These are phyloP conservation scores for Ophioninae sp. DNA, from an alignment of 2,888 invertebrate genomes.

Conservation along the genomic window DNA sequence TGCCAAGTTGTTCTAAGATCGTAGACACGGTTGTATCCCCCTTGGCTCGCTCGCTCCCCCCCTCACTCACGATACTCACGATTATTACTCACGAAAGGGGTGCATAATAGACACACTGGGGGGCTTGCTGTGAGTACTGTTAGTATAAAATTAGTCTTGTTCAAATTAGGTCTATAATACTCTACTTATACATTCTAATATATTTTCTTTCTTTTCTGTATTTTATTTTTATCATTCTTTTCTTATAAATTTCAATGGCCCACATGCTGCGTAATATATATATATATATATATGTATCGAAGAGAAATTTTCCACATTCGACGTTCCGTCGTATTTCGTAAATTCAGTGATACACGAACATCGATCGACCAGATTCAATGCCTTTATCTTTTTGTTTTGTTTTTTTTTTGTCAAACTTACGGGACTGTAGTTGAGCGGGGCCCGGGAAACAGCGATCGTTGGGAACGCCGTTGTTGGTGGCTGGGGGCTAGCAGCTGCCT, in stretches of 20 bases:
- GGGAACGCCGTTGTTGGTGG: conserved; percentile 94
- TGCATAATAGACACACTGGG: conserved; percentile 78
- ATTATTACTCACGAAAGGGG: conserved; percentile 65
- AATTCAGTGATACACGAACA: not conserved
- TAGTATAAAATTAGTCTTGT: conserved; percentile 67
- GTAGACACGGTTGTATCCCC: conserved; percentile 51
- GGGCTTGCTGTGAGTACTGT: conserved; percentile 83
- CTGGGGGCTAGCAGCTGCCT: conserved; percentile 97
- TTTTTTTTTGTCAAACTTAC: conserved; percentile 84
- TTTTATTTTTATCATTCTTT: not conserved
- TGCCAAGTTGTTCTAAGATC: conserved; percentile 52
- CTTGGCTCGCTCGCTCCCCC: conserved; percentile 63
- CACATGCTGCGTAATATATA: conserved; percentile 9
- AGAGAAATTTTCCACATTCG: not conserved
- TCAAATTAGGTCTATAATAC: conserved; percentile 59
- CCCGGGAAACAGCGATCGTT: conserved; percentile 95
- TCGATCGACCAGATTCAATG: not conserved
- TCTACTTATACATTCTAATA: conserved; percentile 29
- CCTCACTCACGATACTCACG: conserved; percentile 64
- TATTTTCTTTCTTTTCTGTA: conserved; percentile 7
- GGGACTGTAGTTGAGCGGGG: conserved; percentile 96
- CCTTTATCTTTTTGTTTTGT: not conserved
- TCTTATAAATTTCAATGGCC: not conserved
- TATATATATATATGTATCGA: not conserved
- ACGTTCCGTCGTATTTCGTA: conserved; percentile 4